Evolutionary conservation across 2,113 vertebrate species (phyloP).

Genomic region (Ceuthmochares aereus): DNA sequence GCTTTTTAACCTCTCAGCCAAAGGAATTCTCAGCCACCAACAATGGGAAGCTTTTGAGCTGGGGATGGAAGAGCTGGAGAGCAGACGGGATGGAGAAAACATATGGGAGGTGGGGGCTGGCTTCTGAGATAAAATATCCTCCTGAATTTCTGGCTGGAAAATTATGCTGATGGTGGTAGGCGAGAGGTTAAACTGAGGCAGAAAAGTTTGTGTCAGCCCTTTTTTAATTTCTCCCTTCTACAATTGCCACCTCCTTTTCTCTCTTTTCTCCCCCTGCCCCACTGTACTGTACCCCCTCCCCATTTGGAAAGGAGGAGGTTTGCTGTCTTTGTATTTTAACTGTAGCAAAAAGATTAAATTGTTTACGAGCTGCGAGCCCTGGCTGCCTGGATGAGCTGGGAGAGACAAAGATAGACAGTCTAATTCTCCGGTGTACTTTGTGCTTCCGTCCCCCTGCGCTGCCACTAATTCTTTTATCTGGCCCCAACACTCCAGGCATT

Average conservation of each 20-base stretch:
- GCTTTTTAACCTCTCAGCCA: neutral
- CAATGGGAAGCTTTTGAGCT: constrained; percentile 11
- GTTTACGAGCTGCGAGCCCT: constrained; percentile 93
- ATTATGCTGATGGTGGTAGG: constrained; percentile 1
- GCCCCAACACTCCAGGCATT: constrained; percentile 97
- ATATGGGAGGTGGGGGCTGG: constrained; percentile 35
- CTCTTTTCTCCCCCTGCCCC: neutral
- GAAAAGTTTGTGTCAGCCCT: constrained; percentile 75
- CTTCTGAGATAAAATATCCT: constrained; percentile 13
- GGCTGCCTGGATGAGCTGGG: constrained; percentile 92
- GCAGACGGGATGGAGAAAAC: neutral
- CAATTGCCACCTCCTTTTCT: neutral
- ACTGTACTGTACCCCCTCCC: constrained; percentile 21
- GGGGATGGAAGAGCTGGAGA: neutral
- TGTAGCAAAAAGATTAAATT: constrained; percentile 99
- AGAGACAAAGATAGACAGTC: constrained; percentile 98
- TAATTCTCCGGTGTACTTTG: constrained; percentile 95
- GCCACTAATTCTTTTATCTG: constrained; percentile 99
- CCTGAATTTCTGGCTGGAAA: constrained; percentile 41
- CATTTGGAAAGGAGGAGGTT: constrained; percentile 74
- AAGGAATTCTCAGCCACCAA: neutral
- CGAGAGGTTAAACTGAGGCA: constrained; percentile 46
- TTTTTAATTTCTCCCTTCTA: constrained; percentile 1
- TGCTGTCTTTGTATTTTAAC: constrained; percentile 87
- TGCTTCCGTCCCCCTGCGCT: constrained; percentile 80